Evolutionary conservation across 2,888 invertebrate genomes (phyloP), one percentile per base, ranked within the genome.

Genomic region (Melanotus villosus): DNA sequence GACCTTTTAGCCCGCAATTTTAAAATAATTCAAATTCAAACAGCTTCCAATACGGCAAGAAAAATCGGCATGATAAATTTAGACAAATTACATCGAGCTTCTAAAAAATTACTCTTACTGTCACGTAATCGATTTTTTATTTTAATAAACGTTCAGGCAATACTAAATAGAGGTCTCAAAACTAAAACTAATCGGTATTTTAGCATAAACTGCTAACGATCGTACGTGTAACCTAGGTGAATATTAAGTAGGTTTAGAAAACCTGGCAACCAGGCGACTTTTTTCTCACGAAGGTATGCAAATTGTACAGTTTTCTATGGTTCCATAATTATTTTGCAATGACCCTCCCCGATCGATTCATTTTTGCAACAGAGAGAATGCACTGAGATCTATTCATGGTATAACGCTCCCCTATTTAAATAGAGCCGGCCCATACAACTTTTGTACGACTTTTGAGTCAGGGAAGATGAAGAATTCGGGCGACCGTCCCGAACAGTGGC

Each of bases 81-180:
- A 68, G 68, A 68, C 68, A 68, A 68, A 68, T 68, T 68, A 38
- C 64, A 10, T n/a, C 19, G 38, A 38, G 47, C 57, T n/a, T 58
- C 36, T 68, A 64, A 68, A 68, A 68, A 68, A 68, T 64, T 36
- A 38, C 64, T 38, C 34, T 52, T 50, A 59, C n/a, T 59, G 68
- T 65, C 65, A 43, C 65, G 59, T 69, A 69, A 69, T 69, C 69
- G 69, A 65, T 69, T 69, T 69, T 69, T 69, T 69, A 69, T 69
- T 69, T 69, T 69, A 69, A 69, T 69, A 65, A 59, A 60, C 58
- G 63, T 19, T 36, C 47, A 16, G 26, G 36, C 18, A 45, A 45
- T 43, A 21, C 41, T 52, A 60, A 57, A 58, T 65, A 50, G 38
- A 50, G 58, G 58, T 21, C 57, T 57, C 38, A 38, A n/a, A 65